phyloP scores from a whole-genome alignment of 2,113 vertebrate species.

The Petroica traversi region DNA sequence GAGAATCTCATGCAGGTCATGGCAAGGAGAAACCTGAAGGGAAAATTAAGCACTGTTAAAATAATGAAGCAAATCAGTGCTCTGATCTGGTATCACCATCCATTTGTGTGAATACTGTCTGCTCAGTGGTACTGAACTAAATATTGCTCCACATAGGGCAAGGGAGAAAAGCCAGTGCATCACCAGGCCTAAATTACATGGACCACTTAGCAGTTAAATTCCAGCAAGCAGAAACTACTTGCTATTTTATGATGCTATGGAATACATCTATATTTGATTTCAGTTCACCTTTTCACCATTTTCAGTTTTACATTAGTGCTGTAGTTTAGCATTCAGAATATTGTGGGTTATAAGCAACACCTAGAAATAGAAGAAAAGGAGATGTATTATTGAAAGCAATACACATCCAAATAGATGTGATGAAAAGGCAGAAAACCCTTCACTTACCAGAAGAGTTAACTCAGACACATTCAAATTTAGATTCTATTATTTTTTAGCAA shows the following conservation, averaged over 20 bases:
- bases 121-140: background rate
- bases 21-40: background rate
- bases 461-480: background rate
- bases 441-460: background rate
- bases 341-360: background rate
- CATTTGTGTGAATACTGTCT: background rate
- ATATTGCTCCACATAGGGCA: background rate
- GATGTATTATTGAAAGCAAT: background rate
- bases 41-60: background rate
- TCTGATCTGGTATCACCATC: background rate
- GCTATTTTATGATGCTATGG: background rate
- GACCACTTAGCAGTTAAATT: background rate
- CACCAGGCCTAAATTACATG: background rate
- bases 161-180: background rate
- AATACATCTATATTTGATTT: background rate
- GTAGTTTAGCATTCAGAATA: background rate
- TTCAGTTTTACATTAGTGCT: background rate
- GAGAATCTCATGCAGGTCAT: background rate
- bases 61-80: conserved; percentile 5
- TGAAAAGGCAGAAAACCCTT: background rate
- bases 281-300: background rate
- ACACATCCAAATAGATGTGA: background rate
- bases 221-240: background rate
- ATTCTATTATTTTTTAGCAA: background rate
- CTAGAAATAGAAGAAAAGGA: background rate